Base-by-base conservation (phyloP, 2,797 vertebrate genomes). In the Gymnoscopelus microlampas region DNA sequence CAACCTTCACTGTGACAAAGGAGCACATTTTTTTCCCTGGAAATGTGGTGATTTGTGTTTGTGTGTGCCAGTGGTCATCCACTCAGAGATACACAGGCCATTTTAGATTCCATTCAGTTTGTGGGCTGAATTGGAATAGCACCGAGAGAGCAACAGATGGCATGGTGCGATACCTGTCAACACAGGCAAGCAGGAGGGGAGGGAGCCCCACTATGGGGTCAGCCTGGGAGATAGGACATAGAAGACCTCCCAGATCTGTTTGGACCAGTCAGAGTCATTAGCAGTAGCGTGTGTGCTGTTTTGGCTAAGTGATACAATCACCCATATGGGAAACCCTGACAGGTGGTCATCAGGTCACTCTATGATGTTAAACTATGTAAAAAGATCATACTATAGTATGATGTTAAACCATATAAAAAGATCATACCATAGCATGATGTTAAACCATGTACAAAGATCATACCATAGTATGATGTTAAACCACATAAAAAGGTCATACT, bases 161-260 rank as follows among this genome's bases (percentile, higher is more conserved):
- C 77, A 54, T 66, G 67, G 74, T 77, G 66, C 54, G 48, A 77
- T 85, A 90, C 80, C 84, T 88, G 87, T 91, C 90, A 90, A 80
- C 84, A 80, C 84, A 82, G 72, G 63, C 80, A 64, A 79, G 80
- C 75, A 64, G 78, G 81, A 81, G 76, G 59, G 76, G 71, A 50
- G 65, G 19, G 19, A 55, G 13, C 56, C 58, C 79, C n/a, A 57
- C 83, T 81, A 68, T 65, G 78, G 68, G 73, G 50, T 48, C 47
- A 70, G 49, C 19, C 19, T 19, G 53, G 49, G 47, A 26, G 24
- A 47, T n/a, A 79, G 74, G 57, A 76, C 74, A 65, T 77, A 71
- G 68, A 72, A 74, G 75, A 87, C 80, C 88, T 85, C 77, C 83
- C 84, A 75, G 53, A 79, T 81, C 75, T 85, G 78, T 87, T 85